These are phyloP conservation scores for Coccyzus lansbergi DNA, from an alignment of 2,797 vertebrate species.

Conservation along the genomic window DNA sequence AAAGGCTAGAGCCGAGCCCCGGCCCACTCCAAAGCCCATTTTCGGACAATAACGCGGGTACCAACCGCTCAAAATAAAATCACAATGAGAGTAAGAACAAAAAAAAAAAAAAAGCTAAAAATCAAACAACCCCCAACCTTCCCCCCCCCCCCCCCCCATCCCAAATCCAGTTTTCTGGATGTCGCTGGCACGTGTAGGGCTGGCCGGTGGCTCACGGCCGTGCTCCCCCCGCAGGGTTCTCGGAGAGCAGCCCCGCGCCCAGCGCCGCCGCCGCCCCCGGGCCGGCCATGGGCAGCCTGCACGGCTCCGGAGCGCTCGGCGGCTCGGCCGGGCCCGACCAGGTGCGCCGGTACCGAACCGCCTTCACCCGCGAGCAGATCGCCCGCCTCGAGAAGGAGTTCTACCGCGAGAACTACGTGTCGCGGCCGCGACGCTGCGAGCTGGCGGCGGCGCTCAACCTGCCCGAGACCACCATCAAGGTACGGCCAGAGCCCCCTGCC, in stretches of 20 bases:
- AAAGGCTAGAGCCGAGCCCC: background rate
- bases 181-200: conserved; percentile 65
- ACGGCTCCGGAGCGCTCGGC: conserved; percentile 82
- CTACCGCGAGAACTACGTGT: conserved; percentile 97
- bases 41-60: conserved; percentile 46
- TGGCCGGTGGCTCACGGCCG: conserved; percentile 60
- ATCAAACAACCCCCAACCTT: too few relatives aligned
- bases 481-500: conserved; percentile 61
- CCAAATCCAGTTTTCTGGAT: conserved; percentile 71
- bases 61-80: background rate
- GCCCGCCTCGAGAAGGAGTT: conserved; percentile 94
- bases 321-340: conserved; percentile 94
- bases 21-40: background rate
- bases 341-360: conserved; percentile 93
- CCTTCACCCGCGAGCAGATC: conserved; percentile 95
- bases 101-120: too few relatives aligned
- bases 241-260: conserved; percentile 88
- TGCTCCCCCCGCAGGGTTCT: conserved; percentile 80
- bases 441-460: conserved; percentile 95
- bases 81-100: background rate
- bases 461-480: conserved; percentile 98
- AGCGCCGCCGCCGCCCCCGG: conserved; percentile 82
- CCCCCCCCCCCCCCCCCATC: too few relatives aligned
- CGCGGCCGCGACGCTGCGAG: conserved; percentile 95
- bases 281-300: conserved; percentile 80